Evolutionary conservation across 2,888 invertebrate genomes (phyloP).

Genomic region (Nycteola revayana): DNA sequence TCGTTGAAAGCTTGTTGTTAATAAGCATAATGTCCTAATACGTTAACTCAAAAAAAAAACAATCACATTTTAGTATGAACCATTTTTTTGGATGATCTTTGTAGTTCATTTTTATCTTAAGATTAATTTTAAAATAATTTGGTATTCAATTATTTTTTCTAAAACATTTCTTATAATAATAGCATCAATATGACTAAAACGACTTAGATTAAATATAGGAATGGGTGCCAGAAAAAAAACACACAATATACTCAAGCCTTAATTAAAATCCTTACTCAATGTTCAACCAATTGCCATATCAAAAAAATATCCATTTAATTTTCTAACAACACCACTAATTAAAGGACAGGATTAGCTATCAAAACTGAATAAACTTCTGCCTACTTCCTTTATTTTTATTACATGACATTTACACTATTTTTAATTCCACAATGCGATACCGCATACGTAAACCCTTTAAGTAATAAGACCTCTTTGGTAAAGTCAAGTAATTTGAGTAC

Average conservation of each 20-base stretch:
- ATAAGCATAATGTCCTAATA: too few relatives aligned
- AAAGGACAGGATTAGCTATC: conserved; percentile 49
- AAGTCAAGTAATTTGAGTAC: conserved; percentile 75
- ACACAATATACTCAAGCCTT: conserved; percentile 13
- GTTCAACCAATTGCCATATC: conserved; percentile 11
- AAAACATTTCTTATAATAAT: too few relatives aligned
- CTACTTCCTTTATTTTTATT: conserved; percentile 41
- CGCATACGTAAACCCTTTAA: conserved; percentile 42
- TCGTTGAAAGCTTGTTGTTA: too few relatives aligned
- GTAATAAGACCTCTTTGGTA: conserved; percentile 58
- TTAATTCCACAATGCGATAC: conserved; percentile 51
- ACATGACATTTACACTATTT: conserved; percentile 59
- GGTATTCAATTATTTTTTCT: too few relatives aligned
- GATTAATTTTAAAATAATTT: too few relatives aligned
- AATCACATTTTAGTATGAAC: too few relatives aligned
- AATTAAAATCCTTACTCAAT: conserved; percentile 26
- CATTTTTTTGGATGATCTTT: too few relatives aligned
- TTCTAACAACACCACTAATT: conserved; percentile 54
- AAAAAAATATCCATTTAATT: conserved; percentile 27
- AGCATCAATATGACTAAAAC: too few relatives aligned
- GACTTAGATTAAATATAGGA: too few relatives aligned
- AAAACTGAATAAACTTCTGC: conserved; percentile 37
- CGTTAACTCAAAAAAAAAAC: too few relatives aligned
- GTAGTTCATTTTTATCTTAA: too few relatives aligned
- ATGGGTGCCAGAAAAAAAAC: too few relatives aligned